Evolutionary conservation across 2,113 vertebrate species (phyloP), one percentile per base, ranked within the genome.

Genomic region (Mesocricetus auratus): DNA sequence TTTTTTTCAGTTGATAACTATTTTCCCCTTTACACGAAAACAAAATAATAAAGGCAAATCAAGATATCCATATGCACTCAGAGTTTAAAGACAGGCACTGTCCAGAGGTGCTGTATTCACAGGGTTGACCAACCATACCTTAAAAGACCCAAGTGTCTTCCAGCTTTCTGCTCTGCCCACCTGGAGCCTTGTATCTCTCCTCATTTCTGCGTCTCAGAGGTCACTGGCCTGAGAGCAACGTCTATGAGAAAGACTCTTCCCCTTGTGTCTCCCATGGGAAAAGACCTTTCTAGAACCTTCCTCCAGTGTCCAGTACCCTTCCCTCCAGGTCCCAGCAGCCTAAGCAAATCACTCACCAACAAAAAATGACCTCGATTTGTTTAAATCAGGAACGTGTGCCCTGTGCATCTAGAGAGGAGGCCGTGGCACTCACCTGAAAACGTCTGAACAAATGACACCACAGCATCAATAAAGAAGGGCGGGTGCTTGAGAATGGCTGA

Each of bases 21-120:
- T 29, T 94, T 92, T 92, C 81, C 71, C 42, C 89, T 93, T 53
- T 81, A 15, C 39, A 36, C 85, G 60, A 29, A 64, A 83, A 75
- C 9, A 69, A 47, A 21, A 4, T 64, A 88, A 13, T 36, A 36
- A 81, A 42, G 21, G 19, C 60, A 86, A 85, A 36, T 53, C 92
- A 85, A 92, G 85, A 64, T 39, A 36, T 89, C 62, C 26, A 7
- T 36, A 86, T 50, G 62, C 68, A 58, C 47, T 26, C 24, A 78
- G 45, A 83, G 79, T 58, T 21, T 26, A 53, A 82, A 39, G 53
- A 11, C 36, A 60, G 56, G 58, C 12, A 15, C 24, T 62, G n/a
- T 42, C 56, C 79, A 83, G n/a, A 42, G 3, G 12, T 42, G 17
- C 58, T 62, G 29, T 42, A 62, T 42, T 42, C 56, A 82, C 22